Base-by-base conservation (phyloP, 2,113 vertebrate genomes). In the Theristicus caerulescens region DNA sequence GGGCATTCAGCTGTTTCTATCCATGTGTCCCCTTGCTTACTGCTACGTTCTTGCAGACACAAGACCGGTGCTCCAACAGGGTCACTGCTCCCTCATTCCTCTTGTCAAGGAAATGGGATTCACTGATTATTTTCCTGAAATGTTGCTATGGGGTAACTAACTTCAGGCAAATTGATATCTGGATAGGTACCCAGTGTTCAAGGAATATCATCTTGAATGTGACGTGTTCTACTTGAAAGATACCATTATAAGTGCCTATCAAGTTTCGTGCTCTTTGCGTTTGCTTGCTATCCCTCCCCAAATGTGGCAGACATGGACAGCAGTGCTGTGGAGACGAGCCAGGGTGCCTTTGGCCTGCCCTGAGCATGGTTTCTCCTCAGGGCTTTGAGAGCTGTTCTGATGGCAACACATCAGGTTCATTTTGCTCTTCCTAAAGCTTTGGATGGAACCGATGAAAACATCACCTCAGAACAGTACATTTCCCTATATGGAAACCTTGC, bases 21-120 rank as follows among this genome's bases (percentile, higher is more conserved):
- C 16, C 27, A 26, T 0, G 0, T 47, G 24, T 71, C 9, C 25
- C 22, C 13, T 5, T 6, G 0, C 34, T 80, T 74, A 26, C 24
- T 3, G 2, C 27, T 51, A 3, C 2, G 1, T 4, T 62, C 21
- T 29, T 6, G 2, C 29, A 66, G 69, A 44, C 16, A n/a, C 25
- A 49, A 67, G 3, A 38, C 25, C 31, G 61, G 46, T 57, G 34
- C 46, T 67, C 20, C 46, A 64, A 4, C 7, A 73, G 9, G 7
- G 13, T 77, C n/a, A 38, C 22, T 78, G 16, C 24, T 47, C 13
- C 25, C 36, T 67, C 19, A 46, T 79, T 79, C 13, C 24, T 86
- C n/a, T 69, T 82, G 31, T 38, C 16, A 42, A 84, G 31, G 32
- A 62, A 71, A 42, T 10, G 3, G 21, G 51, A 64, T 79, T 93